phyloP scores from a whole-genome alignment of 92 coral and sea anemone genomes.

The Pocillopora meandrina region DNA sequence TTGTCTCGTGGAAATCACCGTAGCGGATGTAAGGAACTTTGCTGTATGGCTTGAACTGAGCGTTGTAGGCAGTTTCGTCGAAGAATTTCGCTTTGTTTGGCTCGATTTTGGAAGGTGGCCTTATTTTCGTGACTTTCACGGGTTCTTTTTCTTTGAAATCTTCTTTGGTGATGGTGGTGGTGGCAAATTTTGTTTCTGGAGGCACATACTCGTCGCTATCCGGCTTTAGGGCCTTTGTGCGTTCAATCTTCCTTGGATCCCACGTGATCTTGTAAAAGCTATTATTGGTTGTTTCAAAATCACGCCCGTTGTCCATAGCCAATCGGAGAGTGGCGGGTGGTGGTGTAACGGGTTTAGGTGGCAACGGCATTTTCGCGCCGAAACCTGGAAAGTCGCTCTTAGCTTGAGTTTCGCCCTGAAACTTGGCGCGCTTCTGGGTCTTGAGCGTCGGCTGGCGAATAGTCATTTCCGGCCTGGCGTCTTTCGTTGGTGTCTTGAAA shows the following conservation, averaged over 20 bases:
- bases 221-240: slow-evolving; percentile 70
- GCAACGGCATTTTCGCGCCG: slow-evolving; percentile 85
- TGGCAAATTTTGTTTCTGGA: slow-evolving; percentile 81
- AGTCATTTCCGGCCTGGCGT: slow-evolving; percentile 60
- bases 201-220: slow-evolving; percentile 58
- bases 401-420: slow-evolving; percentile 87
- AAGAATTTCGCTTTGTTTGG: slow-evolving; percentile 74
- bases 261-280: slow-evolving; percentile 82
- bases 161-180: slow-evolving; percentile 82
- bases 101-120: slow-evolving; percentile 83
- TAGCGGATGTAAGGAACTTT: slow-evolving; percentile 78
- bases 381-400: slow-evolving; percentile 95
- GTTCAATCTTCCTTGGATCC: slow-evolving; percentile 88
- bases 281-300: slow-evolving; percentile 85
- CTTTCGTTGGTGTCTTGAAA: slow-evolving; percentile 73
- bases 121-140: slow-evolving; percentile 60
- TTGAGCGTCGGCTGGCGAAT: slow-evolving; percentile 68
- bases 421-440: slow-evolving; percentile 77
- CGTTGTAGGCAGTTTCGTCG: slow-evolving; percentile 87
- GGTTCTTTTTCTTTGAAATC: slow-evolving; percentile 84
- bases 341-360: slow-evolving; percentile 82
- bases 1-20: slow-evolving; percentile 93
- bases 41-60: slow-evolving; percentile 79
- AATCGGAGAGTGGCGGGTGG: slow-evolving; percentile 91
- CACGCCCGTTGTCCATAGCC: slow-evolving; percentile 81